Evolutionary conservation across 2,113 vertebrate species (phyloP).

Genomic region (Delphinapterus leucas): DNA sequence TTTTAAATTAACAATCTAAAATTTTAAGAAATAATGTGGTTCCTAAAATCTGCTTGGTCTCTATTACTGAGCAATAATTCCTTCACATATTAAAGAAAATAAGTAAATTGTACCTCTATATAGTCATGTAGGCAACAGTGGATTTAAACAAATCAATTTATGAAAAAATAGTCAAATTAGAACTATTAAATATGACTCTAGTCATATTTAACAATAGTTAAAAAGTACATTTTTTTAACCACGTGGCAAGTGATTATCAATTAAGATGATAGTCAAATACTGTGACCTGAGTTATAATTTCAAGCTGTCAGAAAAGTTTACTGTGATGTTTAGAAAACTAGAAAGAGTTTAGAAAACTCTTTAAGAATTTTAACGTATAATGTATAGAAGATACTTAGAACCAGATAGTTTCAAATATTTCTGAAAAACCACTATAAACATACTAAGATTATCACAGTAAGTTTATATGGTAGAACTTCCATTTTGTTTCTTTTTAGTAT

Average conservation of each 20-base stretch:
- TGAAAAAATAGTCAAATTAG: not conserved
- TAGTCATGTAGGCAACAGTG: not conserved
- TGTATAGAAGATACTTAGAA: not conserved
- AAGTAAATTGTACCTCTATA: not conserved
- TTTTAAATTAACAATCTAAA: not conserved
- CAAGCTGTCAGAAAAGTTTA: slow-evolving; percentile 8
- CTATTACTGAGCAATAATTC: not conserved
- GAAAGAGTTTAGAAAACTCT: slow-evolving; percentile 24
- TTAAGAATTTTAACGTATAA: slow-evolving; percentile 21
- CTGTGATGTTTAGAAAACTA: not conserved
- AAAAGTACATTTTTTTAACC: not conserved
- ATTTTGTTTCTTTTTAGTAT: not conserved
- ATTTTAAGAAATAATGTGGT: not conserved
- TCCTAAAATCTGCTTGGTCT: not conserved
- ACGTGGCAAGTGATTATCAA: not conserved
- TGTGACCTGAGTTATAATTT: not conserved
- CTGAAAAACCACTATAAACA: not conserved
- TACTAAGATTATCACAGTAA: not conserved
- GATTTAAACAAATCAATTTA: not conserved
- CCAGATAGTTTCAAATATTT: not conserved
- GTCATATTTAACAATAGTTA: not conserved
- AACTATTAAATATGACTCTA: too few species aligned
- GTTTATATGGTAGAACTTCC: not conserved
- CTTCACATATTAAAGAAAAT: not conserved
- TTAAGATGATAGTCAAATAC: not conserved